phyloP scores from a whole-genome alignment of 2,797 vertebrate genomes.

The Loriculus beryllinus region DNA sequence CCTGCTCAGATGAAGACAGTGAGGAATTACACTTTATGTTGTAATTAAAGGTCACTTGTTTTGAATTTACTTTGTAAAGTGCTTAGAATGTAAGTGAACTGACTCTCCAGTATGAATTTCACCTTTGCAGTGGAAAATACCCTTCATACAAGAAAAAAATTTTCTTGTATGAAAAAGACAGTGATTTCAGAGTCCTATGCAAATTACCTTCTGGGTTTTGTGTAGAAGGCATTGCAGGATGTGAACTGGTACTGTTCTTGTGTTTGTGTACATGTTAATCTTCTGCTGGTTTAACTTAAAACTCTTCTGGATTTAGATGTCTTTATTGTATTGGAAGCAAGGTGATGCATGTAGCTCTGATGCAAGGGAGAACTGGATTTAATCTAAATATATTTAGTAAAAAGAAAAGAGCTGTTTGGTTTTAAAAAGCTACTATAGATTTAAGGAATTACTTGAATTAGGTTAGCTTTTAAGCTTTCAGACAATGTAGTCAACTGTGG shows the following conservation, averaged over 20 bases:
- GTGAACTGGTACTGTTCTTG: neutral
- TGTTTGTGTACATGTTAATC: neutral
- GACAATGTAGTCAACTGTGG: slow-evolving; percentile 1
- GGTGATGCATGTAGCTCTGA: neutral
- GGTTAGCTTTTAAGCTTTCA: neutral
- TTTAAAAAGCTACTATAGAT: neutral
- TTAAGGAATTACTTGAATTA: neutral
- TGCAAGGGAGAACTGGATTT: neutral
- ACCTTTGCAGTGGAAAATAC: neutral
- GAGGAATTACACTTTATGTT: neutral
- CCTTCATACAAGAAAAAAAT: neutral
- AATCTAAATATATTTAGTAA: neutral
- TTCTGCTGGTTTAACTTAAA: neutral
- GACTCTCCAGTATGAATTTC: neutral
- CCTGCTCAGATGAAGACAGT: neutral
- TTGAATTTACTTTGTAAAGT: neutral
- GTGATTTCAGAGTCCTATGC: neutral
- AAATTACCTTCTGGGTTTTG: neutral
- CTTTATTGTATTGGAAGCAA: neutral
- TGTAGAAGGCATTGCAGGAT: neutral
- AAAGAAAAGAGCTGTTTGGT: neutral
- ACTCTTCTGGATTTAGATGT: neutral
- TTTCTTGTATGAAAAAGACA: neutral
- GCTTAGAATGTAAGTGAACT: neutral
- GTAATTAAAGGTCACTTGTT: neutral